These are phyloP conservation scores for Pentalonia nigronervosa DNA, from an alignment of 1,140 invertebrate species.

Conservation along the genomic window DNA sequence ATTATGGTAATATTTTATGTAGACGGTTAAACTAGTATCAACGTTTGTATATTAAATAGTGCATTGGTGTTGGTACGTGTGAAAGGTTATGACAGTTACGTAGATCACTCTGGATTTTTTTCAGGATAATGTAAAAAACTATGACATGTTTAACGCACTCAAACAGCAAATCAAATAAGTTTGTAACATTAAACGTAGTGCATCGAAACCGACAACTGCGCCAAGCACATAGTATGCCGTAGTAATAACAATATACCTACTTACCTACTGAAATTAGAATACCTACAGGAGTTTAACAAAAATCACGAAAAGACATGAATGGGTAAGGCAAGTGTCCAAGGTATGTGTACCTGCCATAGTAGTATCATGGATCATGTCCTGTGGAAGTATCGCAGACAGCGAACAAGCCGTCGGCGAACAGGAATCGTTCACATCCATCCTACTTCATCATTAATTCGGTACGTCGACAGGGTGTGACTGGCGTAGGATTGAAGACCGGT, in stretches of 20 bases:
- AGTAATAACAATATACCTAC: not conserved
- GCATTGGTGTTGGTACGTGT: not conserved
- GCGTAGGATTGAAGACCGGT: not conserved
- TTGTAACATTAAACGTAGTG: not conserved
- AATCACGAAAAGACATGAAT: not conserved
- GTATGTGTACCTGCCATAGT: not conserved
- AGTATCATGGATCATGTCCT: not conserved
- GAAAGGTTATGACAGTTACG: not conserved
- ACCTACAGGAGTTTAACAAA: not conserved
- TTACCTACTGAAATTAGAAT: not conserved
- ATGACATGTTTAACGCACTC: not conserved
- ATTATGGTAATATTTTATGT: not conserved
- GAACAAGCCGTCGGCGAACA: not conserved
- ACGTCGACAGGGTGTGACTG: not conserved
- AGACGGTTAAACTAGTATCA: not conserved
- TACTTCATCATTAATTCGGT: not conserved
- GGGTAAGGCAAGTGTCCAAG: not conserved
- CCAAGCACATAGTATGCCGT: not conserved
- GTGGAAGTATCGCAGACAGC: not conserved
- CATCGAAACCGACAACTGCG: not conserved
- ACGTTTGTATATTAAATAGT: no score
- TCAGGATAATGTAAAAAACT: not conserved
- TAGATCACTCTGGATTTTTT: not conserved
- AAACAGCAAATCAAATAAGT: not conserved
- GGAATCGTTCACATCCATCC: not conserved